These are phyloP conservation scores for Notolabrus celidotus DNA, from an alignment of 2,797 vertebrate genomes.

Conservation along the genomic window DNA sequence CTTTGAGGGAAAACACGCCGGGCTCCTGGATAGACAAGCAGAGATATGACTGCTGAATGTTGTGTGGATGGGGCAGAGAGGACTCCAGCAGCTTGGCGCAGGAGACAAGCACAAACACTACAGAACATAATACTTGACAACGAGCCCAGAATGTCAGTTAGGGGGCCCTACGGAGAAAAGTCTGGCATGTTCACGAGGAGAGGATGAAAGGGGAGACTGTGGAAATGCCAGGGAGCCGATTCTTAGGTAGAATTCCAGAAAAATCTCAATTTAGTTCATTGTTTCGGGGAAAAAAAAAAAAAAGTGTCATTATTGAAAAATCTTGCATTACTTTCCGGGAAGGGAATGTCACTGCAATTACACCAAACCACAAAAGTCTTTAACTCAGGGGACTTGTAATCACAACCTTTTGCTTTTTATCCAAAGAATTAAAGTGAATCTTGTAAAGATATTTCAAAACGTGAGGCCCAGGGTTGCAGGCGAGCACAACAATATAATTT, in stretches of 20 bases:
- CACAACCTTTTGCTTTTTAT: slow-evolving; percentile 12
- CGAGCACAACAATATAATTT: slow-evolving; percentile 34
- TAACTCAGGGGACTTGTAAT: slow-evolving; percentile 37
- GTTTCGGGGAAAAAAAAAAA: slow-evolving; percentile 22
- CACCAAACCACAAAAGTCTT: slow-evolving; percentile 42
- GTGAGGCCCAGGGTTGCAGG: slow-evolving; percentile 8
- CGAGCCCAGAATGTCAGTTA: slow-evolving; percentile 67
- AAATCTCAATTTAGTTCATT: slow-evolving; percentile 37
- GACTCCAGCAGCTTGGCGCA: slow-evolving; percentile 79
- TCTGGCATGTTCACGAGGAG: slow-evolving; percentile 57
- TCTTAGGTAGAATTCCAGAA: slow-evolving; percentile 44
- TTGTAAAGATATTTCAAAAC: slow-evolving; percentile 16
- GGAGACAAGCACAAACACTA: slow-evolving; percentile 70
- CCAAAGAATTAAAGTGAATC: slow-evolving; percentile 19
- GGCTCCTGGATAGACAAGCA: slow-evolving; percentile 69
- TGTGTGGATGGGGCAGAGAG: slow-evolving; percentile 67
- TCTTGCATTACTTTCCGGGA: slow-evolving; percentile 24
- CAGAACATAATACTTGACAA: slow-evolving; percentile 77
- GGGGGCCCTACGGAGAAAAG: slow-evolving; percentile 52
- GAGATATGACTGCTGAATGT: slow-evolving; percentile 66
- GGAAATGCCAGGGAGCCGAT: slow-evolving; percentile 49
- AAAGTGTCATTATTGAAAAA: slow-evolving; percentile 43
- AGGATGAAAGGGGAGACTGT: slow-evolving; percentile 53
- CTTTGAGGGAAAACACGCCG: slow-evolving; percentile 75
- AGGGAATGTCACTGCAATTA: slow-evolving; percentile 7